Percentiles rank a stretch among this genome's conserved stretches.
phyloP scores from a whole-genome alignment of 2,797 vertebrate species.

The Lutjanus campechanus region DNA sequence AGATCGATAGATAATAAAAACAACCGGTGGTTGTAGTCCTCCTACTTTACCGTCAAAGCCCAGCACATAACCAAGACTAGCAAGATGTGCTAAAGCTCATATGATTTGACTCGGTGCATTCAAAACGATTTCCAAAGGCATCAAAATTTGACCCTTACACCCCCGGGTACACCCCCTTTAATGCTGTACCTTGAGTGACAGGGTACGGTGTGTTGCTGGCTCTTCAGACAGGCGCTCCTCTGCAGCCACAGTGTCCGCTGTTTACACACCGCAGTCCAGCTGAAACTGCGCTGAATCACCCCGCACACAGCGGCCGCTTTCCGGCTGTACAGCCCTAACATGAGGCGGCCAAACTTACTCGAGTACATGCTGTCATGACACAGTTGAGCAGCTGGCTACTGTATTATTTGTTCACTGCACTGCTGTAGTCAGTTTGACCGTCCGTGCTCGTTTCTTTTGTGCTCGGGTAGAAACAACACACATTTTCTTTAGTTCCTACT shows the following conservation, averaged over 20 bases:
- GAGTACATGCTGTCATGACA: constrained; percentile 60
- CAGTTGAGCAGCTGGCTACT: not conserved
- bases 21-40: no score
- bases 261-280: constrained; percentile 64
- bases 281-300: constrained; percentile 30
- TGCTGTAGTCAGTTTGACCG: constrained; percentile 34
- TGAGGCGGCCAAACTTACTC: constrained; percentile 47
- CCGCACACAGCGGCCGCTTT: not conserved
- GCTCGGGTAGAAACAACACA: constrained; percentile 57
- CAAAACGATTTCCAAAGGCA: not conserved
- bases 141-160: no score
- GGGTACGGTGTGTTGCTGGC: not conserved
- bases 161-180: not conserved
- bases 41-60: no score
- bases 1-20: not conserved
- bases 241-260: constrained; percentile 59
- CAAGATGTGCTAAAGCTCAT: no score
- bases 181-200: constrained; percentile 50
- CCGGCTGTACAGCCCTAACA: constrained; percentile 41
- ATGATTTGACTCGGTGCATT: not conserved
- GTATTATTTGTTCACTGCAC: no score
- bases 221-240: constrained; percentile 27
- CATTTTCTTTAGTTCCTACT: constrained; percentile 69
- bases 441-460: not conserved
- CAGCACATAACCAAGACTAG: no score